phyloP scores from a whole-genome alignment of 2,888 invertebrate species.

The Tetragnatha montana region DNA sequence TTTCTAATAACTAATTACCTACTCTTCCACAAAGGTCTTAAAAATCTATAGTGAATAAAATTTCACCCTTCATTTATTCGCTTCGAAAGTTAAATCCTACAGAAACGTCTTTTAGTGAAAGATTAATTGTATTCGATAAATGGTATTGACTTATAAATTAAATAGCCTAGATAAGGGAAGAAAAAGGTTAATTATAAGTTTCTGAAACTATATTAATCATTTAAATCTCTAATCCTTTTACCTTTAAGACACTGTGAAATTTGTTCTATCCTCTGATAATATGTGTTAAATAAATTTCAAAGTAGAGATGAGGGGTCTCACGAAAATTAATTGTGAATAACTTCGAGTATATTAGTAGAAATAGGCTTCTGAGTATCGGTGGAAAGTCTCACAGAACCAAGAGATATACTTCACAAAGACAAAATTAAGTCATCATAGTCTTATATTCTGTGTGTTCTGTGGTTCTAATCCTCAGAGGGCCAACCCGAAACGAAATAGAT shows the following conservation, averaged over 20 bases:
- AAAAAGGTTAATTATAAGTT: constrained; percentile 25
- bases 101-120: constrained; percentile 3
- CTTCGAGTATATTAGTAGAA: no score
- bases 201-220: neutral
- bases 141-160: constrained; percentile 10
- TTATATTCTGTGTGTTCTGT: no score
- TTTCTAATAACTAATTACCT: constrained; percentile 18
- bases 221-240: neutral
- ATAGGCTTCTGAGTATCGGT: no score
- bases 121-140: constrained; percentile 9
- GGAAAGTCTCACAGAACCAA: no score
- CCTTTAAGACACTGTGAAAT: no score
- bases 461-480: no score
- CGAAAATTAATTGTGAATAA: no score
- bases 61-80: neutral
- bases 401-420: no score
- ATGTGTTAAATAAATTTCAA: no score
- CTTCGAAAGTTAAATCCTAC: neutral
- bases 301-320: no score
- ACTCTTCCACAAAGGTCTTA: neutral
- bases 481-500: neutral
- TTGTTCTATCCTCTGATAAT: no score
- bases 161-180: neutral
- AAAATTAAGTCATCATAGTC: no score
- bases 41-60: constrained; percentile 28